Evolutionary conservation across 2,888 invertebrate species (phyloP).

Genomic region (Drosophila mayaguana): DNA sequence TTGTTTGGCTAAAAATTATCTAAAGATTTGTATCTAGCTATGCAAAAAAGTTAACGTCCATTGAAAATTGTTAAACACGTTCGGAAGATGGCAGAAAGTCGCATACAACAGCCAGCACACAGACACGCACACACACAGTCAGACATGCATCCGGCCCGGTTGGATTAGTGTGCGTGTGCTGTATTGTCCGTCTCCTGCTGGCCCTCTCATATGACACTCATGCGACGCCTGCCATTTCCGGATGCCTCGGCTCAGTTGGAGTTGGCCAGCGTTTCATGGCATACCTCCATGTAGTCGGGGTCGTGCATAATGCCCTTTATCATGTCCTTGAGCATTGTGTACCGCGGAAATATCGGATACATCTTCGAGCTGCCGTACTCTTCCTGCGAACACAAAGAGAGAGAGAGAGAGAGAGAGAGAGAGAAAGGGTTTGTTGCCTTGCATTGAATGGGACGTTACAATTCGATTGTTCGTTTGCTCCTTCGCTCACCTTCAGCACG

Average conservation of each 20-base stretch:
- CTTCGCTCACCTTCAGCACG: conserved; percentile 90
- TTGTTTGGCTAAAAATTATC: conserved; percentile 47
- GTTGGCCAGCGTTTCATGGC: conserved; percentile 92
- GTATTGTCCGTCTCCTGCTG: conserved; percentile 26
- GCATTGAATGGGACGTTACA: conserved; percentile 13
- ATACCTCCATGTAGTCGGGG: conserved; percentile 98
- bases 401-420: conserved; percentile 26
- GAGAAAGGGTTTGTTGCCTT: conserved; percentile 13
- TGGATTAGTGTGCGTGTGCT: conserved; percentile 30
- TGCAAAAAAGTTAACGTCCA: conserved; percentile 34
- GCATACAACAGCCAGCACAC: conserved; percentile 56
- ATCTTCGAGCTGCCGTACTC: conserved; percentile 96
- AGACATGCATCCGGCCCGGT: conserved; percentile 20
- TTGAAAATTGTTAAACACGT: conserved; percentile 53
- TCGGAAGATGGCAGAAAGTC: conserved; percentile 62
- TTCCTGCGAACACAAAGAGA: conserved; percentile 86
- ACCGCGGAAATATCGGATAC: conserved; percentile 97
- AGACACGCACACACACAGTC: conserved; percentile 8
- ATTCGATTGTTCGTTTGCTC: background rate
- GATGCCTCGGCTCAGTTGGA: conserved; percentile 85
- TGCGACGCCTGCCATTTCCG: conserved; percentile 79
- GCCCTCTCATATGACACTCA: conserved; percentile 76
- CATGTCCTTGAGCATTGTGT: conserved; percentile 98
- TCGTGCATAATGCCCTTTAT: conserved; percentile 97
- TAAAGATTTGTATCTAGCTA: conserved; percentile 65